These are phyloP conservation scores for Chymomyza caudatula DNA, from an alignment of 2,888 invertebrate genomes.

Conservation along the genomic window DNA sequence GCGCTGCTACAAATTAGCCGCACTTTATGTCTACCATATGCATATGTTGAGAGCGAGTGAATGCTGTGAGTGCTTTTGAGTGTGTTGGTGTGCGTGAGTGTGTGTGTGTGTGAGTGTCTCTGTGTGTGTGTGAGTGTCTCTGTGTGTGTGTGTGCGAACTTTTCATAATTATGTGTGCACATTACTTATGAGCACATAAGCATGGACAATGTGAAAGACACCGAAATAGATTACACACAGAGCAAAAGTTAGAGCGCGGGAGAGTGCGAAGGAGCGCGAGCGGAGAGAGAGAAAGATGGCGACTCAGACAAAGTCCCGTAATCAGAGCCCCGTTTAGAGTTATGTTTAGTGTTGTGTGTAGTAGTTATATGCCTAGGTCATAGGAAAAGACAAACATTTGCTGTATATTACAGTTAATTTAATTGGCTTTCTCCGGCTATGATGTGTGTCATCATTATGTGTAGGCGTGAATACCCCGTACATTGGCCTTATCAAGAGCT, in stretches of 20 bases:
- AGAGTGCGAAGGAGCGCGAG: background rate
- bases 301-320: background rate
- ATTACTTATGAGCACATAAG: constrained; percentile 7
- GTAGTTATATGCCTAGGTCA: background rate
- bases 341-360: background rate
- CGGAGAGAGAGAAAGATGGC: background rate
- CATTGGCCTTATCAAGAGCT: background rate
- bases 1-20: background rate
- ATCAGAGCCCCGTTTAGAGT: background rate
- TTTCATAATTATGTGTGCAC: constrained; percentile 5
- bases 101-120: background rate
- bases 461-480: background rate
- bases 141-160: background rate
- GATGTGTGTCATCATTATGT: background rate
- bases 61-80: background rate
- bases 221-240: background rate
- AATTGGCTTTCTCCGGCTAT: constrained; percentile 6
- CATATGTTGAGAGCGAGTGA: background rate
- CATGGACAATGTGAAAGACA: constrained; percentile 2
- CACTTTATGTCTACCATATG: background rate
- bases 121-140: background rate
- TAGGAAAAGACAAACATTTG: background rate
- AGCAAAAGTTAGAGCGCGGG: background rate
- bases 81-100: background rate
- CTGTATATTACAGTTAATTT: background rate